A percentile compares a stretch with the other conserved stretches of the same genome.
Conservation (phyloP, 2,113 vertebrate species). For the Malurus melanocephalus region DNA sequence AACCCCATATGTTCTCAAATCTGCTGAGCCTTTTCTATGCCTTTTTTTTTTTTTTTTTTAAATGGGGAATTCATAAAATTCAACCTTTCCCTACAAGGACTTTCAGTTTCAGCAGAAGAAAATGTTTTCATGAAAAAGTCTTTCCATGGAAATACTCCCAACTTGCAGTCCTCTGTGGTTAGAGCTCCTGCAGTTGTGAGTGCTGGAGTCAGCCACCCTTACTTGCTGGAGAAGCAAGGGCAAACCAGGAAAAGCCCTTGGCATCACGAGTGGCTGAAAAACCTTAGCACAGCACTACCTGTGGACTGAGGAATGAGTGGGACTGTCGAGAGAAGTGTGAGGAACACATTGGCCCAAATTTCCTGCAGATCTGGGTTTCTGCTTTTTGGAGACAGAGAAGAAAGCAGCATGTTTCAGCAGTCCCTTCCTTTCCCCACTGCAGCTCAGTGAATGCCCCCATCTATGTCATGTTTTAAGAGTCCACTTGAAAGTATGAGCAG, state of each 20-base stretch:
- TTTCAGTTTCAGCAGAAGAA: not conserved
- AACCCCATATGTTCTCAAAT: conserved; percentile 38
- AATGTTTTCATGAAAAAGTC: not conserved
- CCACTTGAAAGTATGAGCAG: not conserved
- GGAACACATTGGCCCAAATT: conserved; percentile 53
- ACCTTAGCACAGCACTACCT: not conserved
- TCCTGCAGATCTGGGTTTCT: conserved; percentile 12
- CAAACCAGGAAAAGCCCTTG: conserved; percentile 4
- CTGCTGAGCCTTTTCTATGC: conserved; percentile 1
- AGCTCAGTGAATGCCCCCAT: not conserved
- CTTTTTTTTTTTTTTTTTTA: not conserved
- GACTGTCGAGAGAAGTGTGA: not conserved
- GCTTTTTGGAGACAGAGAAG: not conserved
- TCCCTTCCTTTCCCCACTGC: not conserved
- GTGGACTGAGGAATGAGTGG: not conserved
- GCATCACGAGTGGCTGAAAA: fast-evolving
- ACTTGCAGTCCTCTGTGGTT: not conserved
- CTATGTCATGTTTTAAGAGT: not conserved
- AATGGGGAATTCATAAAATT: not conserved
- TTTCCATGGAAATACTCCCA: not conserved
- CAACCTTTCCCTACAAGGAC: not conserved
- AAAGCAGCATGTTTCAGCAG: not conserved
- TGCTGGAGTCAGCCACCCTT: not conserved
- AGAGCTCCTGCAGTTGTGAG: not conserved
- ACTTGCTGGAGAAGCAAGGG: not conserved